A percentile compares a stretch with the other conserved stretches of the same genome.
Evolutionary conservation across 2,113 vertebrate genomes (phyloP).

Genomic region (Potamarius usumacintae): DNA sequence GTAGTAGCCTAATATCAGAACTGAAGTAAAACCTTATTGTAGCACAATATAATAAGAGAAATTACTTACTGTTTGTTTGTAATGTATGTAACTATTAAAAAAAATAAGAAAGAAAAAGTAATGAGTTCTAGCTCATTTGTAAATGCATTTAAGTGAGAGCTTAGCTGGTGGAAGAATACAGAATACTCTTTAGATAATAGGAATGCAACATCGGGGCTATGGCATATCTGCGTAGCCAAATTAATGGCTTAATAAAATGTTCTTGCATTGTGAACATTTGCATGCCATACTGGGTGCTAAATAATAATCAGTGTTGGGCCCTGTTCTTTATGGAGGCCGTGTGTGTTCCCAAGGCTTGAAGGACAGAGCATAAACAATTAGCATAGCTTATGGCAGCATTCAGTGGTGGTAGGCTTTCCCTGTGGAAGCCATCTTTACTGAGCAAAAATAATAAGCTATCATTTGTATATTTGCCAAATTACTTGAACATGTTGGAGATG

Average conservation of each 20-base stretch:
- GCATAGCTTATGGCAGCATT: constrained; percentile 55
- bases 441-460: constrained; percentile 79
- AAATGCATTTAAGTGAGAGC: constrained; percentile 35
- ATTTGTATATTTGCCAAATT: constrained; percentile 83
- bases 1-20: constrained; percentile 54
- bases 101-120: constrained; percentile 35
- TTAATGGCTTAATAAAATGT: constrained; percentile 64
- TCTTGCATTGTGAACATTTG: constrained; percentile 71
- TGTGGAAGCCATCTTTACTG: constrained; percentile 74
- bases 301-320: constrained; percentile 77
- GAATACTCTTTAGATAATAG: constrained; percentile 35
- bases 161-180: constrained; percentile 38
- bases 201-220: constrained; percentile 24
- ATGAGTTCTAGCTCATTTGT: constrained; percentile 43
- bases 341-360: constrained; percentile 43
- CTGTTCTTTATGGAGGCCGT: constrained; percentile 56
- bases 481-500: constrained; percentile 80
- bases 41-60: constrained; percentile 60
- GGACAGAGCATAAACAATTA: constrained; percentile 58
- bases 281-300: constrained; percentile 77
- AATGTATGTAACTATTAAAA: constrained; percentile 62
- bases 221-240: constrained; percentile 75
- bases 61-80: constrained; percentile 61
- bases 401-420: constrained; percentile 59
- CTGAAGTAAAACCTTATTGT: constrained; percentile 59